Evolutionary conservation across 2,888 invertebrate genomes (phyloP).

Genomic region (Scaptomyza flava): DNA sequence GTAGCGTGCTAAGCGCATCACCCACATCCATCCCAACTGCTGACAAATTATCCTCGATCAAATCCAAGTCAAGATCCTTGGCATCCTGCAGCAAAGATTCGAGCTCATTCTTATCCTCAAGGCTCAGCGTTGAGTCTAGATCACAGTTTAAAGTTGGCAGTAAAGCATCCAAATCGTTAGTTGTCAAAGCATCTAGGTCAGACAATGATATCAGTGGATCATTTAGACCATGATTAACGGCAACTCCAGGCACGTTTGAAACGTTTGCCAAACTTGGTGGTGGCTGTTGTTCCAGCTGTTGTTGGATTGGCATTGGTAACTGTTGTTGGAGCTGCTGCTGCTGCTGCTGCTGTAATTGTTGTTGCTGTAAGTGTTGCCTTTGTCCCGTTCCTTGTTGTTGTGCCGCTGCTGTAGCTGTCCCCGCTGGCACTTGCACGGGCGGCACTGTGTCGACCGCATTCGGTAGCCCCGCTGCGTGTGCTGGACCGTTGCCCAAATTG

Average conservation of each 20-base stretch:
- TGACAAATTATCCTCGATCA: slow-evolving; percentile 85
- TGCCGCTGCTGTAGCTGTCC: slow-evolving; percentile 54
- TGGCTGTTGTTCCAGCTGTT: slow-evolving; percentile 31
- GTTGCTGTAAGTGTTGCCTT: slow-evolving; percentile 21
- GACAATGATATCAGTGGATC: slow-evolving; percentile 80
- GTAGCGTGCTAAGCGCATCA: slow-evolving; percentile 68
- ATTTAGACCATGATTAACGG: slow-evolving; percentile 52
- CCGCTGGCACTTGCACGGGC: slow-evolving; percentile 32
- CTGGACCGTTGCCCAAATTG: slow-evolving; percentile 80
- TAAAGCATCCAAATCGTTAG: slow-evolving; percentile 88
- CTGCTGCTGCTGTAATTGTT: slow-evolving; percentile 7
- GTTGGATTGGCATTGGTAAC: slow-evolving; percentile 28
- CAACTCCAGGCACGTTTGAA: slow-evolving; percentile 21
- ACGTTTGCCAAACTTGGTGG: slow-evolving; percentile 23
- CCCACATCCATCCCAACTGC: slow-evolving; percentile 81
- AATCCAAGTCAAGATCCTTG: slow-evolving; percentile 84
- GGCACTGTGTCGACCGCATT: slow-evolving; percentile 31
- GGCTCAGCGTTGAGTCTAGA: slow-evolving; percentile 84
- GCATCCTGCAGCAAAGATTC: slow-evolving; percentile 83
- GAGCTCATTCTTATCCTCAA: slow-evolving; percentile 83
- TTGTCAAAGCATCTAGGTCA: slow-evolving; percentile 82
- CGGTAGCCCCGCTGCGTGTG: slow-evolving; percentile 52
- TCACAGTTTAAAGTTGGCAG: slow-evolving; percentile 87
- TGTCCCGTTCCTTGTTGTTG: slow-evolving; percentile 26
- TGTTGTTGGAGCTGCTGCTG: slow-evolving; percentile 17